These are phyloP conservation scores for Perdix hodgsoniae DNA, from an alignment of 2,797 vertebrate species.

Conservation along the genomic window DNA sequence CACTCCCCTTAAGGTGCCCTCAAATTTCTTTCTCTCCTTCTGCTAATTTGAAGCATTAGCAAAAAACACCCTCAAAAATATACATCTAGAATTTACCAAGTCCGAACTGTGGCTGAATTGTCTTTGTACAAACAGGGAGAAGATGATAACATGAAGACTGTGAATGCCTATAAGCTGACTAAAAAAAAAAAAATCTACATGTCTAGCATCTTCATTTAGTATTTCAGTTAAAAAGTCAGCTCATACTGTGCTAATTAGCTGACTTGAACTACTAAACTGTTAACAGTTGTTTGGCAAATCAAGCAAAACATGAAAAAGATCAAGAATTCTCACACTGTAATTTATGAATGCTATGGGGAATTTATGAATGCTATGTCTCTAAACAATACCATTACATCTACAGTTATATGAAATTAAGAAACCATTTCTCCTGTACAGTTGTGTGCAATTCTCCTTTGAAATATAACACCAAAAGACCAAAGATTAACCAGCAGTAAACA, in stretches of 20 bases:
- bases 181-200: background rate
- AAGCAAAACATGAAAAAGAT: background rate
- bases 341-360: background rate
- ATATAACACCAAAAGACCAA: background rate
- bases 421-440: background rate
- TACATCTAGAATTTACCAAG: background rate
- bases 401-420: background rate
- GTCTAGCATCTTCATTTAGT: background rate
- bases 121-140: background rate
- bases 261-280: background rate
- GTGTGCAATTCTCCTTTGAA: background rate
- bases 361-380: background rate
- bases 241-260: background rate
- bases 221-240: background rate
- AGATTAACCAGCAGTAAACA: background rate
- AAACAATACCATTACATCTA: background rate
- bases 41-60: background rate
- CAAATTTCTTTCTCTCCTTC: background rate
- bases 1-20: background rate
- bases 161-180: background rate
- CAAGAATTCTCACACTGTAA: background rate
- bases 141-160: background rate
- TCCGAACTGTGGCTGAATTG: background rate
- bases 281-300: background rate
- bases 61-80: background rate